Evolutionary conservation across 2,888 invertebrate species (phyloP), one percentile per base, ranked within the genome.

Genomic region (Diarsia brunnea): DNA sequence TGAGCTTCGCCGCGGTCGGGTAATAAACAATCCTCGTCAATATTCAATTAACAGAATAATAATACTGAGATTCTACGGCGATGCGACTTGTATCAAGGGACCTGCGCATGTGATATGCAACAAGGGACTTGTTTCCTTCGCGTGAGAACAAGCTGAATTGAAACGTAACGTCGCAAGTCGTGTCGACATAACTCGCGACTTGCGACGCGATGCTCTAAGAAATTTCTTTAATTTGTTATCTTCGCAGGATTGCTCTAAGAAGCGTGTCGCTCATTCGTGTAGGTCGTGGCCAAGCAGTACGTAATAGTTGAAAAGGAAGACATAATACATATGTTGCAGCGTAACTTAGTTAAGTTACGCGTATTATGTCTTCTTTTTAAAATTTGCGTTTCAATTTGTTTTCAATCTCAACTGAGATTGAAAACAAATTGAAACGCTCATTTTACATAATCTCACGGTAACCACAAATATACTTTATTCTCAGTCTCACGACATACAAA

Each of bases 401-500:
- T 60, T 60, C 14, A 60, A 24, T 12, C 4, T 12, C 51, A n/a
- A n/a, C n/a, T n/a, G 51, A 12, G 4, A 12, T 24, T 60, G 14
- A 60, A 60, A 43, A 69, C 31, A 43, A 61, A 61, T 55, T 55
- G 12, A 61, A 69, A 31, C 31, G 27, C 27, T 51, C 19, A n/a
- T 16, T 71, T 55, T 31, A 8, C 43, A 51, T 31, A 78, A 31
- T 80, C 74, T 63, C 43, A 67, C 66, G 45, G 24, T 51, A 14
- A 45, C 19, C n/a, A 21, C 38, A 27, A 21, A n/a, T 43, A n/a
- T 49, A 49, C 21, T n/a, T 4, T 51, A 45, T 45, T 60, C 16
- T 8, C n/a, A 74, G 21, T 58, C 64, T 4, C 67, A 64, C n/a
- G 47, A 38, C 19, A 51, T 81, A 51, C 12, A 55, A 61, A 27